Percentiles rank a stretch among this genome's conserved stretches.
These are phyloP conservation scores for Caerostris extrusa DNA, from an alignment of 1,140 invertebrate genomes.

Conservation along the genomic window DNA sequence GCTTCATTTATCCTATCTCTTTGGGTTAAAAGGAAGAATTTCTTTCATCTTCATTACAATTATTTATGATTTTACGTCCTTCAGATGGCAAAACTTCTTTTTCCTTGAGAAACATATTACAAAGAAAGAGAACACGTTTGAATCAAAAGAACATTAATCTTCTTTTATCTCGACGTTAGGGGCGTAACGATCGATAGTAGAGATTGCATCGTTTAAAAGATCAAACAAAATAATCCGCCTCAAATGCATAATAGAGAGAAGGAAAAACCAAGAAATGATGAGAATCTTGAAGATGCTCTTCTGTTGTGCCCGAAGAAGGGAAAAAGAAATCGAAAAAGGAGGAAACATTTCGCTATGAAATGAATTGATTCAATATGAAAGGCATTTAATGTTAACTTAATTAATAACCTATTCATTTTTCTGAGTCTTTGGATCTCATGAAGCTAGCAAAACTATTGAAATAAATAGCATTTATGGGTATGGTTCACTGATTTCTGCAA, in stretches of 20 bases:
- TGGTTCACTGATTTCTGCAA: background rate
- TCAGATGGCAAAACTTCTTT: constrained; percentile 38
- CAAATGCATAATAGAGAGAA: constrained; percentile 64
- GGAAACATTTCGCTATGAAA: background rate
- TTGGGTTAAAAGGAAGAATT: background rate
- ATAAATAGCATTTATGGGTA: background rate
- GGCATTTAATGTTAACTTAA: background rate
- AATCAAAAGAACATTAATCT: constrained; percentile 73
- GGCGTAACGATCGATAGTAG: constrained; percentile 43
- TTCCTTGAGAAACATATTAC: constrained; percentile 2
- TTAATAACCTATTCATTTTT: background rate
- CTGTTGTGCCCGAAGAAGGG: background rate
- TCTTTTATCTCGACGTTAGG: constrained; percentile 64
- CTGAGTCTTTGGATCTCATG: background rate
- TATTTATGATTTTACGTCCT: constrained; percentile 21
- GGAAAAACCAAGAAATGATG: background rate
- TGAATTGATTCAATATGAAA: background rate
- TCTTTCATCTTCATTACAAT: constrained; percentile 23
- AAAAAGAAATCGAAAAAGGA: background rate
- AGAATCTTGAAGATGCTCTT: background rate
- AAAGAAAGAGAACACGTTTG: constrained; percentile 45
- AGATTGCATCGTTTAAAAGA: constrained; percentile 74
- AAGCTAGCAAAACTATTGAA: background rate
- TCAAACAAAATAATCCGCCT: constrained; percentile 73
- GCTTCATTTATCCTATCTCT: too few species aligned